phyloP scores from a whole-genome alignment of 2,113 vertebrate species.

The Nestor notabilis region DNA sequence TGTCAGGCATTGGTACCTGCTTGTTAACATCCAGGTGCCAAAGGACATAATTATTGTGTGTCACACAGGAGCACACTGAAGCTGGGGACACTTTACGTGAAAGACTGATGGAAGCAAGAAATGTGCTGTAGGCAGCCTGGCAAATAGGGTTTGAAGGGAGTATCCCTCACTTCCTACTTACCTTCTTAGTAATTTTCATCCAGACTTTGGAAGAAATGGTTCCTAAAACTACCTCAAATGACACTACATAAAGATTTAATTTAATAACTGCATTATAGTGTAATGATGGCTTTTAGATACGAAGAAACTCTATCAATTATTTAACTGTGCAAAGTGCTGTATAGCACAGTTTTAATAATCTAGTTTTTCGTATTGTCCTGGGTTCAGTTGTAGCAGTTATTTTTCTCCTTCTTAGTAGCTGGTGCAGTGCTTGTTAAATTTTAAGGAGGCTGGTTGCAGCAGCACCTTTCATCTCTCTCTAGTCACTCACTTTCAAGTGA shows the following conservation, averaged over 20 bases:
- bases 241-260: not conserved
- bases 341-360: not conserved
- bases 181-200: not conserved
- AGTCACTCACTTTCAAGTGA: not conserved
- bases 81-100: not conserved
- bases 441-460: not conserved
- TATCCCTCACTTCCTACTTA: not conserved
- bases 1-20: fast-evolving
- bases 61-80: not conserved
- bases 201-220: not conserved
- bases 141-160: not conserved
- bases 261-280: not conserved
- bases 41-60: not conserved
- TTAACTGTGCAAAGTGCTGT: not conserved
- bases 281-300: not conserved
- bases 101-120: not conserved
- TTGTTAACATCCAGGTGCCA: fast-evolving
- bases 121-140: not conserved
- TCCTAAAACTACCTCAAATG: not conserved
- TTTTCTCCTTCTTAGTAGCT: not conserved
- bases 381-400: not conserved
- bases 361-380: not conserved
- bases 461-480: not conserved
- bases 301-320: not conserved
- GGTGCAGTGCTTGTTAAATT: not conserved